Conservation (phyloP, 1,140 invertebrate species). For the Zophobas atratus region DNA sequence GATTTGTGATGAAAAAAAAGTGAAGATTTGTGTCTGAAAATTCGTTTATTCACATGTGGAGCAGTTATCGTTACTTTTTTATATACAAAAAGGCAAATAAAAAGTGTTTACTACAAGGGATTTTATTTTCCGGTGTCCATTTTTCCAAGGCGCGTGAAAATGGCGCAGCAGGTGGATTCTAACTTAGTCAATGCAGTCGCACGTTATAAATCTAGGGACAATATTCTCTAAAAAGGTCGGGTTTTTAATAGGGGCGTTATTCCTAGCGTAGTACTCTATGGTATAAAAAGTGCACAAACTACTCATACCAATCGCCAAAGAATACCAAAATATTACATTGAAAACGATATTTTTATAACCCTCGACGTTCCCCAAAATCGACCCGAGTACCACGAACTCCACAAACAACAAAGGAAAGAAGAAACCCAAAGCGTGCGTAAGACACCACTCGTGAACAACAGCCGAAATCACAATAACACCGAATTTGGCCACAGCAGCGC, state of each 20-base stretch:
- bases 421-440: conserved; percentile 18
- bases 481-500: conserved; percentile 69
- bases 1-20: conserved; percentile 20
- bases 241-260: conserved; percentile 6
- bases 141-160: too few relatives aligned
- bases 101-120: conserved; percentile 20
- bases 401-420: conserved; percentile 34
- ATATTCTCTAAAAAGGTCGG: conserved; percentile 16
- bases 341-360: conserved; percentile 13
- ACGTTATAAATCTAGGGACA: conserved; percentile 27
- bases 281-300: conserved; percentile 7
- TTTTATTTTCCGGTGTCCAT: neutral
- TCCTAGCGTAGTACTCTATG: conserved; percentile 22
- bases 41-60: conserved; percentile 33
- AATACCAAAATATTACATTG: conserved; percentile 26
- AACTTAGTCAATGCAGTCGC: conserved; percentile 3
- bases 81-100: conserved; percentile 28
- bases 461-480: conserved; percentile 71
- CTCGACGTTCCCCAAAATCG: neutral
- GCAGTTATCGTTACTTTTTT: conserved; percentile 40
- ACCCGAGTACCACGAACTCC: conserved; percentile 20
- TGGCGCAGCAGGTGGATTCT: too few relatives aligned
- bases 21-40: conserved; percentile 15
- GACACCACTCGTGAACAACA: conserved; percentile 71
- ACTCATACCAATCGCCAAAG: neutral